phyloP scores from a whole-genome alignment of 2,888 invertebrate species.

The Synanthedon tipuliformis region DNA sequence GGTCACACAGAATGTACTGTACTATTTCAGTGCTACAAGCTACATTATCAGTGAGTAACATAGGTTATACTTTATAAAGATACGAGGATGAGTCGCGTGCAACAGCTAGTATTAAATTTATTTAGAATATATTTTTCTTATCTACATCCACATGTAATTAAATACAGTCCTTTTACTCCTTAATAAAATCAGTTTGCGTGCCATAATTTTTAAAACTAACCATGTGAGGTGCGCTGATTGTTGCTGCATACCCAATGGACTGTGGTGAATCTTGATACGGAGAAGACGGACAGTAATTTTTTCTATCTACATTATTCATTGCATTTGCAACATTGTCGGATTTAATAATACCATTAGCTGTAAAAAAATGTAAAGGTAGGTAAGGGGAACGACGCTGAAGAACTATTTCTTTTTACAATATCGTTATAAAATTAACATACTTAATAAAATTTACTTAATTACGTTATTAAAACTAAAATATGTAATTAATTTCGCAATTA shows the following conservation, averaged over 20 bases:
- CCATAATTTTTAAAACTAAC: conserved; percentile 47
- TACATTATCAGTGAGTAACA: too few species aligned
- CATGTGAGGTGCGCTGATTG: conserved; percentile 98
- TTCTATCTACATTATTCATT: conserved; percentile 87
- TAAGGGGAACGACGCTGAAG: not conserved
- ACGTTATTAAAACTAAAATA: not conserved
- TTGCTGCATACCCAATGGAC: conserved; percentile 93
- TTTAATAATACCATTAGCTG: conserved; percentile 85
- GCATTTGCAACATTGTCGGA: conserved; percentile 80
- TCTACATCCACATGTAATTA: too few species aligned
- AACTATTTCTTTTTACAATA: not conserved
- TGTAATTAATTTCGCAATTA: too few species aligned
- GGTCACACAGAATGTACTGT: too few species aligned
- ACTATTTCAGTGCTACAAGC: too few species aligned
- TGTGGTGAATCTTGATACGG: conserved; percentile 94
- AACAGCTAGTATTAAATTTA: too few species aligned
- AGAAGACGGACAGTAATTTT: conserved; percentile 79
- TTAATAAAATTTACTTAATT: too few species aligned
- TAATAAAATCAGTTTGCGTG: too few species aligned
- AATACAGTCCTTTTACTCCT: too few species aligned
- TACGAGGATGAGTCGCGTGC: too few species aligned
- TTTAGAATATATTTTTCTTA: too few species aligned
- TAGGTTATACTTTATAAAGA: too few species aligned
- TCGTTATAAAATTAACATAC: not conserved
- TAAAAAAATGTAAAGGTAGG: conserved; percentile 27